Evolutionary conservation across 2,797 vertebrate species (phyloP).

Genomic region (Odontamblyopus lacepedii): DNA sequence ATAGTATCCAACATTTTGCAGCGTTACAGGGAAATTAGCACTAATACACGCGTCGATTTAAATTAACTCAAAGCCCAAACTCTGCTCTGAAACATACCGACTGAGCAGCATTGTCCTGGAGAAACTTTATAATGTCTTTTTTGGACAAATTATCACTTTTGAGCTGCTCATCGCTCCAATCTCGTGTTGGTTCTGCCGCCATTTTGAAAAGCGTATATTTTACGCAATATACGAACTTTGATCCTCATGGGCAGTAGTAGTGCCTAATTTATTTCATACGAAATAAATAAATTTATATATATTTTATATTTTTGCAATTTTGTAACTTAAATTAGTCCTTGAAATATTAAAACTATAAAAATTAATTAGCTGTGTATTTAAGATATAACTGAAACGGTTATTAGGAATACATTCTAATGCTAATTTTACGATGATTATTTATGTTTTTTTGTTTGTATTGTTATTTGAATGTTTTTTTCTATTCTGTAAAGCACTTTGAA

Average conservation of each 20-base stretch:
- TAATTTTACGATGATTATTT: too few species aligned
- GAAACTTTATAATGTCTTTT: constrained; percentile 92
- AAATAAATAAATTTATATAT: too few species aligned
- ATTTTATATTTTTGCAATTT: too few species aligned
- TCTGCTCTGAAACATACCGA: constrained; percentile 74
- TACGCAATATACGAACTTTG: too few species aligned
- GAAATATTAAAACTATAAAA: too few species aligned
- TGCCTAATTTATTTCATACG: background rate
- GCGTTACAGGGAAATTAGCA: background rate
- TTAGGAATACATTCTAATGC: too few species aligned
- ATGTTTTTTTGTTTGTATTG: too few species aligned
- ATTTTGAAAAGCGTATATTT: constrained; percentile 75
- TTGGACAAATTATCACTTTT: constrained; percentile 90
- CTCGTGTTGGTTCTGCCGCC: constrained; percentile 81
- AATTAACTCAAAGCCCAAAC: fast-evolving
- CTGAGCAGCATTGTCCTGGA: constrained; percentile 89
- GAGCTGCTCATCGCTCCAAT: constrained; percentile 90
- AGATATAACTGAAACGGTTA: too few species aligned
- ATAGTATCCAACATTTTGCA: constrained; percentile 21
- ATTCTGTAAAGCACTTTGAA: too few species aligned
- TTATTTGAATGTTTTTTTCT: too few species aligned
- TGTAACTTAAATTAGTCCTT: too few species aligned
- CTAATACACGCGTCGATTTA: background rate
- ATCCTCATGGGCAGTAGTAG: constrained; percentile 30
- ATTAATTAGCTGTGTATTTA: too few species aligned